Percentiles rank a stretch among this genome's conserved stretches.
Conservation (phyloP, 2,797 vertebrate species). For the Atherinosoma microstoma region DNA sequence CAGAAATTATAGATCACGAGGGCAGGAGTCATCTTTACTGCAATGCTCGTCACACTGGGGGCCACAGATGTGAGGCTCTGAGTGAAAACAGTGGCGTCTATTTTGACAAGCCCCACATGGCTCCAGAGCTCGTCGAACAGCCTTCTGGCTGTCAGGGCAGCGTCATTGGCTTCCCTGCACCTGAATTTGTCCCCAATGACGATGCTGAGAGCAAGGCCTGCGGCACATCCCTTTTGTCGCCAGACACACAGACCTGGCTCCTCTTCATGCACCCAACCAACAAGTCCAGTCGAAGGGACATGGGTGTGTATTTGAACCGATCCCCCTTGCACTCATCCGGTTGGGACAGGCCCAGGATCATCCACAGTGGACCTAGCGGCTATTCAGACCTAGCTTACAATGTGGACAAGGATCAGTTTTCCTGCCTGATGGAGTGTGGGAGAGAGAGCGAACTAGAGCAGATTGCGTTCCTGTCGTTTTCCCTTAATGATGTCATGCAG, state of each 20-base stretch:
- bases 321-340: slow-evolving; percentile 75
- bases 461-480: slow-evolving; percentile 84
- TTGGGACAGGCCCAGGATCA: slow-evolving; percentile 87
- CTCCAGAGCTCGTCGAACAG: slow-evolving; percentile 80
- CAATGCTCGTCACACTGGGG: slow-evolving; percentile 83
- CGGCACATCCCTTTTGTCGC: slow-evolving; percentile 63
- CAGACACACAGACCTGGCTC: slow-evolving; percentile 82
- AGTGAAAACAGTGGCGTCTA: slow-evolving; percentile 79
- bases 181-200: slow-evolving; percentile 56
- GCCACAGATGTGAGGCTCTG: slow-evolving; percentile 85
- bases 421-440: slow-evolving; percentile 91
- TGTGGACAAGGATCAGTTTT: slow-evolving; percentile 81
- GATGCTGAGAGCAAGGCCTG: slow-evolving; percentile 65
- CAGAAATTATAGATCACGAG: slow-evolving; percentile 80
- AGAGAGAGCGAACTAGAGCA: slow-evolving; percentile 81
- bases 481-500: slow-evolving; percentile 79
- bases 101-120: slow-evolving; percentile 79
- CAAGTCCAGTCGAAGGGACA: slow-evolving; percentile 77
- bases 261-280: slow-evolving; percentile 90
- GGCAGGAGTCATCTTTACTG: slow-evolving; percentile 85
- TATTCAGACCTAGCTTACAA: slow-evolving; percentile 91
- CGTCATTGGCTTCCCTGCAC: slow-evolving; percentile 86
- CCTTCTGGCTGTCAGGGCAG: slow-evolving; percentile 90
- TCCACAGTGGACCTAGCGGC: slow-evolving; percentile 88
- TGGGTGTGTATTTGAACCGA: slow-evolving; percentile 90